Evolutionary conservation across 1,140 invertebrate genomes (phyloP), one percentile per base, ranked within the genome.

Genomic region (Matsumurasca onukii): DNA sequence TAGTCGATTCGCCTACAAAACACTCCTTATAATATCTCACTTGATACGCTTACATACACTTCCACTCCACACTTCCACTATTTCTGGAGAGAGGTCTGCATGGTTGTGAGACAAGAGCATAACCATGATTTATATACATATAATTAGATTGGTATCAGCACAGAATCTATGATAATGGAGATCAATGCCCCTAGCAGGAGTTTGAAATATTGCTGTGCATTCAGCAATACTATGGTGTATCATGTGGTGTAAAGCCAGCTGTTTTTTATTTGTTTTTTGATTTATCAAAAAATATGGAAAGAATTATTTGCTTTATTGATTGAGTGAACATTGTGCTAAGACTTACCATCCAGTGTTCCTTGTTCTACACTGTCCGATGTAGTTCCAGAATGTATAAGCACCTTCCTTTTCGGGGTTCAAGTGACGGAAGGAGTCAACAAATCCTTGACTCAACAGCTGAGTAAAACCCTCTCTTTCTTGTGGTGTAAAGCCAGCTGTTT

Each of bases 211-310:
- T n/a, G n/a, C n/a, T n/a, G n/a, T n/a, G n/a, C n/a, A n/a, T n/a
- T n/a, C n/a, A n/a, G n/a, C n/a, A n/a, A n/a, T n/a, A n/a, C n/a
- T n/a, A n/a, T n/a, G n/a, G n/a, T n/a, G n/a, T n/a, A n/a, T 99
- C 97, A 79, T 98, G 93, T 74, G 89, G 82, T 0, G 97, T 99
- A 76, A 99, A 99, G 15, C 98, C 98, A 52, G 97, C 95, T 78
- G 90, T 95, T 78, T 91, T 95, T 62, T 86, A 91, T 78, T 99
- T 99, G 0, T 87, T 87, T 89, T 88, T 69, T 99, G 82, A 86
- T 99, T 97, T 94, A 71, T 62, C 79, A 79, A 68, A 59, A 63
- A 34, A 31, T 2, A 34, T n/a, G 31, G 9, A 20, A 12, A 63
- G 39, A 63, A 45, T 45, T 31, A 3, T 12, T n/a, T n/a, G n/a